phyloP scores from a whole-genome alignment of 2,797 vertebrate species.

The Borostomias antarcticus region DNA sequence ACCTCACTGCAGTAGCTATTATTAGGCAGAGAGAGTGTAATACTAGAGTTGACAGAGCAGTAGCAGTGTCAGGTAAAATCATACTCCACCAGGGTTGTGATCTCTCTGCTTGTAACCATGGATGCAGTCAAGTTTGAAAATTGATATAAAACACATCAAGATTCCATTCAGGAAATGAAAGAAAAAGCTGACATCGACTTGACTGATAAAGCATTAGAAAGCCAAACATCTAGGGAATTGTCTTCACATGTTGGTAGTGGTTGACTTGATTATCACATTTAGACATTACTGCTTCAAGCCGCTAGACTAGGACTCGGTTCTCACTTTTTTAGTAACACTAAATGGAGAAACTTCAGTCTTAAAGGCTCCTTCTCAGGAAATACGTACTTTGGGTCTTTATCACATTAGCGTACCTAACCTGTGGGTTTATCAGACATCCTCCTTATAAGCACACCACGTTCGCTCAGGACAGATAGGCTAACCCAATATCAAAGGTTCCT shows the following conservation, averaged over 20 bases:
- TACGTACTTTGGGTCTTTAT: background rate
- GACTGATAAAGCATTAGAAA: background rate
- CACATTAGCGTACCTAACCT: background rate
- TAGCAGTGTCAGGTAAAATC: conserved; percentile 20
- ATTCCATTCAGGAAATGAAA: background rate
- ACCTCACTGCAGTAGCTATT: conserved; percentile 43
- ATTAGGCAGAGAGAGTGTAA: conserved; percentile 45
- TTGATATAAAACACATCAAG: background rate
- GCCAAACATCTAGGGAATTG: background rate
- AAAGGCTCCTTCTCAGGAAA: too few relatives aligned
- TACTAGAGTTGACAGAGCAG: conserved; percentile 36
- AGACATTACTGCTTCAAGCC: background rate
- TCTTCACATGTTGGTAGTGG: background rate
- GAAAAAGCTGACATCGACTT: background rate
- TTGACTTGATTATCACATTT: background rate
- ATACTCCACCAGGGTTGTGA: conserved; percentile 15
- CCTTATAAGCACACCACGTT: background rate
- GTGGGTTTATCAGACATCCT: background rate
- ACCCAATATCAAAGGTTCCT: background rate
- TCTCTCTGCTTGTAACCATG: background rate
- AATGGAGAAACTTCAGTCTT: too few relatives aligned
- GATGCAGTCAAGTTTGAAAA: background rate
- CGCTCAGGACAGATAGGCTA: background rate
- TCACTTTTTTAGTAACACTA: too few relatives aligned
- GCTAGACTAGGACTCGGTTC: background rate